Evolutionary conservation across 2,113 vertebrate genomes (phyloP), one percentile per base, ranked within the genome.

Genomic region (Sander vitreus): DNA sequence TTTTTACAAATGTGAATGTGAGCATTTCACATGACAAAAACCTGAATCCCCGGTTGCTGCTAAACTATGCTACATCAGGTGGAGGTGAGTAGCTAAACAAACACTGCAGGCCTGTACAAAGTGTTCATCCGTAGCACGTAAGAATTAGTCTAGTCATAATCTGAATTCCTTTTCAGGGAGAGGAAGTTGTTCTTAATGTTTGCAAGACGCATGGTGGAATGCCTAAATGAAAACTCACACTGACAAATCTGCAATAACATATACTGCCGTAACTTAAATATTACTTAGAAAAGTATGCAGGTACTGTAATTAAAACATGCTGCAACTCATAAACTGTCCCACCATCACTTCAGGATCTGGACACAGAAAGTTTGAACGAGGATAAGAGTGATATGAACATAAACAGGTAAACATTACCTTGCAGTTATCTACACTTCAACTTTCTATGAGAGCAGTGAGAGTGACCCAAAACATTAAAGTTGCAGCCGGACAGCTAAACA

Each of bases 161-260:
- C 14, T 79, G 55, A 72, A 80, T 91, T 88, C 76, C 63, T 81
- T 69, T 73, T 65, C 50, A 59, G 73, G 75, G 54, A 84, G 80
- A 81, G 74, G 80, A 82, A 76, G 62, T 62, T 59, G 27, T 63
- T 73, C 1, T 0, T 43, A 33, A 30, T 33, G 54, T 60, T 64
- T 54, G 47, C 18, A 39, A 59, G 25, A n/a, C 1, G 21, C 14
- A 47, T 27, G 21, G 27, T 69, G 14, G 33, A 76, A 76, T 43
- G 57, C 30, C 64, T 55, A 78, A 73, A 71, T 53, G 59, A 76
- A 79, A 71, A 48, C 43, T 50, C 75, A 68, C 62, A 48, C 11
- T 48, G 39, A 76, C 30, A 58, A 73, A 68, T 30, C 0, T 4
- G 51, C 25, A 33, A 36, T 9, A 51, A 39, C 19, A 68, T 15